Evolutionary conservation across 2,888 invertebrate genomes (phyloP), one percentile per base, ranked within the genome.

Genomic region (Aphidoletes aphidimyza): DNA sequence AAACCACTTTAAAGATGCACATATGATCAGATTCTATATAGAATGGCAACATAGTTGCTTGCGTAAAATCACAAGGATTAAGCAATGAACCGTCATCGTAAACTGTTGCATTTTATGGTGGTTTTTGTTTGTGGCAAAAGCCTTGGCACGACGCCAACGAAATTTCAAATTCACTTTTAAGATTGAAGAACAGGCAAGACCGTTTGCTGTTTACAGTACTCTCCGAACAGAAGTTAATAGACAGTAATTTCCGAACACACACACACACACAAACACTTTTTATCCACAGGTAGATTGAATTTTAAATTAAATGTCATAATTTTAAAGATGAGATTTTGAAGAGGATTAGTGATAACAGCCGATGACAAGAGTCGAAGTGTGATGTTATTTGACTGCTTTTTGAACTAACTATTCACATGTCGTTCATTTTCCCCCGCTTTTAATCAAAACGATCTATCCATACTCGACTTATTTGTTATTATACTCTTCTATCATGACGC

Each of bases 81-180:
- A 69, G 69, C 30, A 69, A 69, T 69, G 34, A 69, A 69, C 69
- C 11, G 42, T 42, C n/a, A 17, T 69, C 69, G 69, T 69, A 30
- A 69, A 69, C 34, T 30, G 34, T 69, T 69, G 69, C 69, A 69
- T 69, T 69, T 69, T 69, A 30, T 30, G 34, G 17, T 47, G 26
- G 26, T 0, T 69, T 69, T 69, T 26, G 26, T 69, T 69, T 14
- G 26, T 69, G 0, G 3, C 0, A 14, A 47, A 19, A 47, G 17
- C 17, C 17, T 69, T 69, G 69, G 69, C 30, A 14, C 69, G 14
- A 8, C 5, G 11, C 69, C 69, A 69, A 34, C 30, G n/a, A 22
- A 2, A 3, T 30, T 11, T n/a, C 0, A 69, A 69, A 69, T 30
- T 69, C 3, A 34, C 17, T 30, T 54, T 22, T 26, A 1, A 17